These are phyloP conservation scores for Liodrosophila aerea DNA, from an alignment of 2,888 invertebrate species.

Conservation along the genomic window DNA sequence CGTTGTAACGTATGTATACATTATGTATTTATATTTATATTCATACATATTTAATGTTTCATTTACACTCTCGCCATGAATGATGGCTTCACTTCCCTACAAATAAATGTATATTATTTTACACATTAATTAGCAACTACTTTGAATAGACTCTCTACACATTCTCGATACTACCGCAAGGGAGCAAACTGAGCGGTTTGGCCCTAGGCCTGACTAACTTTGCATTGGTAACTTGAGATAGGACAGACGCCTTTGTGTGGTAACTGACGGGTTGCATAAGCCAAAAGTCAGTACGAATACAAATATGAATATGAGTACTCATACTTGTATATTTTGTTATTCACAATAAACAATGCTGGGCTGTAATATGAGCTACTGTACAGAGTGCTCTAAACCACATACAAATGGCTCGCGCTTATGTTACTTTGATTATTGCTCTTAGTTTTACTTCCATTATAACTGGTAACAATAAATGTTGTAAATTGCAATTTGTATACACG, in stretches of 20 bases:
- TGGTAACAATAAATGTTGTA: too few species aligned
- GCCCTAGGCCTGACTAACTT: too few species aligned
- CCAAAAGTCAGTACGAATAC: conserved; percentile 17
- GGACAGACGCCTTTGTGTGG: conserved; percentile 29
- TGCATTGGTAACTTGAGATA: conserved; percentile 43
- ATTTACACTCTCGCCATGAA: too few species aligned
- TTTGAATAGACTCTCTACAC: too few species aligned
- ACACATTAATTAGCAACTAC: too few species aligned
- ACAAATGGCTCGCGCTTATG: conserved; percentile 33
- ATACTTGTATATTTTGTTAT: conserved; percentile 1
- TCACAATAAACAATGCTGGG: not conserved
- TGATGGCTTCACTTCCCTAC: too few species aligned
- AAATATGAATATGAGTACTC: conserved; percentile 4
- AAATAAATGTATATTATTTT: too few species aligned
- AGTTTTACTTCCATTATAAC: not conserved
- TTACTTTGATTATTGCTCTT: conserved; percentile 29
- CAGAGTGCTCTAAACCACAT: conserved; percentile 38
- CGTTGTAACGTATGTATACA: too few species aligned
- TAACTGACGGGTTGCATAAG: conserved; percentile 46
- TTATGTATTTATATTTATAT: too few species aligned
- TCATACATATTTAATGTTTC: too few species aligned
- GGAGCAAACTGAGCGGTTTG: conserved; percentile 6
- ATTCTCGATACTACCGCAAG: too few species aligned
- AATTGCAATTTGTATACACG: too few species aligned
- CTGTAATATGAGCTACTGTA: conserved; percentile 34